Base-by-base conservation (phyloP, 2,888 invertebrate genomes). In the Phortica okadai region DNA sequence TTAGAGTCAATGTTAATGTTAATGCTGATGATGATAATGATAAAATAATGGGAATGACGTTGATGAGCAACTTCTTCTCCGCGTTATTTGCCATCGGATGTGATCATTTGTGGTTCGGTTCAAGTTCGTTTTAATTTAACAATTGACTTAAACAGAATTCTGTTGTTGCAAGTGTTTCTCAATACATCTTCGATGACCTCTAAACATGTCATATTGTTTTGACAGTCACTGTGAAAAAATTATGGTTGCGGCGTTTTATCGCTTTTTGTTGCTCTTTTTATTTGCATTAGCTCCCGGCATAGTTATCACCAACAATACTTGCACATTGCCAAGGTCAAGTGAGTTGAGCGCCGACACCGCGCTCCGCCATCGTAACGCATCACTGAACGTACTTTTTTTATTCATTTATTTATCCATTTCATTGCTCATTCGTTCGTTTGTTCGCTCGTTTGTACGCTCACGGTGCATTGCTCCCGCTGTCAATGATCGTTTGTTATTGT, bases 271-370 rank as follows among this genome's bases (percentile, higher is more conserved):
- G 10, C 2, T 54, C n/a, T 54, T 25, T 62, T 8, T 25, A 62
- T 25, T 62, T n/a, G n/a, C n/a, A 33, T 33, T 33, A 33, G 33
- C 33, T 33, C 33, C 33, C 33, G 33, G 33, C 33, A 4, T 33
- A 33, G 33, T 33, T 33, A 33, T 33, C 33, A 33, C 33, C 33
- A 33, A 5, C 33, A 33, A 5, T 33, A 33, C 33, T 33, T 16
- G 62, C 62, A 8, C 8, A 16, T 66, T 66, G 41, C n/a, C 66
- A 66, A 66, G 66, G 66, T 66, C 66, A 66, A 66, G 66, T 66
- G 66, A 25, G 33, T 66, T n/a, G 10, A 33, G n/a, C 33, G 66
- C 66, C 66, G 42, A 7, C 62, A 16, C n/a, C 62, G 62, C 62
- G 11, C 62, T n/a, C 54, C 33, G 33, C 1, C 33, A 33, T 33